Evolutionary conservation across 2,797 vertebrate species (phyloP).

Genomic region (Mus spretus): DNA sequence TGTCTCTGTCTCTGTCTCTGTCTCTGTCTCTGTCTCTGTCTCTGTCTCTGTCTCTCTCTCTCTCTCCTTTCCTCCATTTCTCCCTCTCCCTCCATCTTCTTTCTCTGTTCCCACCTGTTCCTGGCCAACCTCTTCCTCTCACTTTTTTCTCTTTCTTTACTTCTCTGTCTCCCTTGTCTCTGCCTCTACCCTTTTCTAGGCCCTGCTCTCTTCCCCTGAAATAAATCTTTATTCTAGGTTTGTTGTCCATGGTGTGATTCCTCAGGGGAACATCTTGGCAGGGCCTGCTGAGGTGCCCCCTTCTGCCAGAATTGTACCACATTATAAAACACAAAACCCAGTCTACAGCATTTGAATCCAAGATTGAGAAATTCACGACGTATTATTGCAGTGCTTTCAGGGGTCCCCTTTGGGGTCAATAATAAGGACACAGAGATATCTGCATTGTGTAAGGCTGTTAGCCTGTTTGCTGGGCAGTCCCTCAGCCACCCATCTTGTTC

Average conservation of each 20-base stretch:
- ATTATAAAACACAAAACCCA: too few species aligned
- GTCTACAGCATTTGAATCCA: not conserved
- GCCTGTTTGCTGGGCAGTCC: too few species aligned
- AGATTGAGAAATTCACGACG: not conserved
- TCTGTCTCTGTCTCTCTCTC: not conserved
- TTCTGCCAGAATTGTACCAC: not conserved
- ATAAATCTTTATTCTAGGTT: not conserved
- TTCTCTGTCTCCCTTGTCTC: not conserved
- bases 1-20: not conserved
- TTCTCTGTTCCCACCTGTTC: too few species aligned
- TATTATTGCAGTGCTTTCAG: too few species aligned
- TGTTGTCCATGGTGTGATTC: not conserved
- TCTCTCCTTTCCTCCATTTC: rapidly evolving
- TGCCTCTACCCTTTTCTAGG: not conserved
- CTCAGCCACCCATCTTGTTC: not conserved
- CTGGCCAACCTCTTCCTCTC: not conserved
- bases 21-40: too few species aligned
- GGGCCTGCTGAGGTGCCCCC: not conserved
- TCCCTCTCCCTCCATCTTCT: not conserved
- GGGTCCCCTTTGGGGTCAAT: not conserved
- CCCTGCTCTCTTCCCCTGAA: not conserved
- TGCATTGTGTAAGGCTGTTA: not conserved
- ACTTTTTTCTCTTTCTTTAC: not conserved
- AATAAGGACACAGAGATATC: not conserved
- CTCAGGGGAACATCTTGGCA: too few species aligned